phyloP scores from a whole-genome alignment of 2,888 invertebrate genomes.

The Sinopyrophorus schimmeli region DNA sequence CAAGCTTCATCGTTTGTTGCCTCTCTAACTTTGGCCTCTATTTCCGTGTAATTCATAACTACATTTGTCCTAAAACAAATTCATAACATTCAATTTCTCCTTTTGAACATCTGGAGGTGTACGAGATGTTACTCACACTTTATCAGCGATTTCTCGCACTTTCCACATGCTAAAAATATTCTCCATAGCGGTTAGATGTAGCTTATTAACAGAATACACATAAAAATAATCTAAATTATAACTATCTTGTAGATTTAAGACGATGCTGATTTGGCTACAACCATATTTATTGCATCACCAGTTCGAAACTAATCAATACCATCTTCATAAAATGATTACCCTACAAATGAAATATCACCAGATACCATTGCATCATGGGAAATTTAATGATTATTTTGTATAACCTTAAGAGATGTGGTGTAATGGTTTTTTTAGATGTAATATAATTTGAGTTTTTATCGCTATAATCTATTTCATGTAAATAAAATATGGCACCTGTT shows the following conservation, averaged over 20 bases:
- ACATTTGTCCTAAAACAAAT: slow-evolving; percentile 86
- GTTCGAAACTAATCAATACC: no score
- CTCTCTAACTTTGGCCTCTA: slow-evolving; percentile 97
- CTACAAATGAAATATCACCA: no score
- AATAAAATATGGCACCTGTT: slow-evolving; percentile 40
- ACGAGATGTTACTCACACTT: slow-evolving; percentile 81
- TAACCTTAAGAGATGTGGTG: no score
- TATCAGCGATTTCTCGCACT: slow-evolving; percentile 95
- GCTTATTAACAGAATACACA: no score
- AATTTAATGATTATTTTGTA: no score
- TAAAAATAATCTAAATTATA: slow-evolving; percentile 1
- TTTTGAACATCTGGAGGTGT: slow-evolving; percentile 14
- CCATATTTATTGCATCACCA: slow-evolving; percentile 29
- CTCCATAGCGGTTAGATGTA: slow-evolving; percentile 66
- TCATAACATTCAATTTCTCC: background rate
- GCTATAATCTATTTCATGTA: no score
- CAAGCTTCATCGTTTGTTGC: slow-evolving; percentile 99
- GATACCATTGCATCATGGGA: no score
- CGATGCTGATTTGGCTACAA: slow-evolving; percentile 29
- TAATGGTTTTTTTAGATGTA: no score
- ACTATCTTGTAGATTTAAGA: no score
- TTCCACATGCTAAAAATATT: slow-evolving; percentile 94
- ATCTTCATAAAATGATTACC: no score
- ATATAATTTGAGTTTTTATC: no score
- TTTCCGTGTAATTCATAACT: slow-evolving; percentile 99